These are phyloP conservation scores for Oscheius sp. DNA, from an alignment of 1,140 invertebrate species.

Conservation along the genomic window DNA sequence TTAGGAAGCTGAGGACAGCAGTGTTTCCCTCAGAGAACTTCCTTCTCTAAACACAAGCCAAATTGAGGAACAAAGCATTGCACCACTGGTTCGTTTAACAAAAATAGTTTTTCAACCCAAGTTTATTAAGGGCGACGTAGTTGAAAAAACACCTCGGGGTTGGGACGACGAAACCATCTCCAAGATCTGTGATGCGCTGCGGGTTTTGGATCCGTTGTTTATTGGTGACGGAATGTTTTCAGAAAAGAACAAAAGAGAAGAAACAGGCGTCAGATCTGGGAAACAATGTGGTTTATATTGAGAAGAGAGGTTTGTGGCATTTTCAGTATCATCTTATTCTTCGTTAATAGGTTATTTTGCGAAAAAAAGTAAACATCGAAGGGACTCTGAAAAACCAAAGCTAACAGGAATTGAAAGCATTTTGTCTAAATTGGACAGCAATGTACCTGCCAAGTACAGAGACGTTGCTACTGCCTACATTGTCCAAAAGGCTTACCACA, in stretches of 20 bases:
- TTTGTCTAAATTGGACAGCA: too few relatives aligned
- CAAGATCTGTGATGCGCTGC: not conserved
- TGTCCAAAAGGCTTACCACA: constrained; percentile 22
- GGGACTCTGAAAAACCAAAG: not conserved
- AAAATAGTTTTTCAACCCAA: not conserved
- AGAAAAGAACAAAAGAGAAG: not conserved
- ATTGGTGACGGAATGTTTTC: too few relatives aligned
- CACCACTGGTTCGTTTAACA: not conserved
- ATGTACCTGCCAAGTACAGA: not conserved
- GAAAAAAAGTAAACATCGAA: not conserved
- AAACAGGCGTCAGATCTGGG: not conserved
- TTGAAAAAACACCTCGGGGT: not conserved
- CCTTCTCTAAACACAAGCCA: not conserved
- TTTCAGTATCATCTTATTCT: not conserved
- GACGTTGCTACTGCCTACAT: constrained; percentile 3
- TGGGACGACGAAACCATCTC: not conserved
- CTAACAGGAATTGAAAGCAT: too few relatives aligned
- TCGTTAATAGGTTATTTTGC: constrained; percentile 6
- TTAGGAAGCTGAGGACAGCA: constrained; percentile 3
- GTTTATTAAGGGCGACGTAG: not conserved
- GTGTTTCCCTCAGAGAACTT: not conserved
- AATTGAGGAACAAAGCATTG: not conserved
- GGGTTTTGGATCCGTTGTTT: not conserved
- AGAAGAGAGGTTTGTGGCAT: not conserved
- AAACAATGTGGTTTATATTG: not conserved